Base-by-base conservation (phyloP, 2,113 vertebrate genomes). In the cat (Felis catus) region DNA sequence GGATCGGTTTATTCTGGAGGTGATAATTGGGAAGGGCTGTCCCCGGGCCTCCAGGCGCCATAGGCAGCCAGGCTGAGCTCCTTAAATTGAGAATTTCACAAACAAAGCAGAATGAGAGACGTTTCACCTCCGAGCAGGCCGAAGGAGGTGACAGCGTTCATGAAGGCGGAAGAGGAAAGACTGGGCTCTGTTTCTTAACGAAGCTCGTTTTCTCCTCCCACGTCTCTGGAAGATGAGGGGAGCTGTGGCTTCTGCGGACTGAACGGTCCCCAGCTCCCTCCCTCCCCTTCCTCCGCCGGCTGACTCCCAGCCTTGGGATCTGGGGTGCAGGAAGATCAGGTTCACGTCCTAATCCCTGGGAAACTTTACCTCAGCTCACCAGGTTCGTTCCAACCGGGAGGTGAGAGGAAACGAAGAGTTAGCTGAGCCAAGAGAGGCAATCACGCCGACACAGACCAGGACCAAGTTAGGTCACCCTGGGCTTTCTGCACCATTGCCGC, bases 301-400 rank as follows among this genome's bases (percentile, higher is more conserved):
- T 71, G 48, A 58, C n/a, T 31, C 53, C 45, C 27, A 39, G 29
- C 33, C 61, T 73, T n/a, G 61, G 76, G 12, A 80, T 51, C 41
- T 81, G 58, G 90, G 66, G 6, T 79, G 25, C 94, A 96, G 96
- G 85, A 97, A 96, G 68, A 66, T 88, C 80, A 45, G 92, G 29
- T 95, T 98, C 85, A 63, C 84, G 7, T 81, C 70, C 91, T 96
- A 96, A 97, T 97, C 96, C 94, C 76, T 85, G 71, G 97, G 97
- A 97, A 95, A 96, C 27, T 61, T 90, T 48, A 84, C 87, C 86
- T 96, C 83, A 88, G 92, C 90, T 96, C 90, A n/a, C 91, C 48
- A 36, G 55, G 84, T 76, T 53, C 70, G 14, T 87, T 95, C 84
- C 73, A 84, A 29, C 70, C 18, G 1, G 19, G 70, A 97, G 95